These are phyloP conservation scores for Tympanoctomys barrerae DNA, from an alignment of 2,797 vertebrate genomes.

Conservation along the genomic window DNA sequence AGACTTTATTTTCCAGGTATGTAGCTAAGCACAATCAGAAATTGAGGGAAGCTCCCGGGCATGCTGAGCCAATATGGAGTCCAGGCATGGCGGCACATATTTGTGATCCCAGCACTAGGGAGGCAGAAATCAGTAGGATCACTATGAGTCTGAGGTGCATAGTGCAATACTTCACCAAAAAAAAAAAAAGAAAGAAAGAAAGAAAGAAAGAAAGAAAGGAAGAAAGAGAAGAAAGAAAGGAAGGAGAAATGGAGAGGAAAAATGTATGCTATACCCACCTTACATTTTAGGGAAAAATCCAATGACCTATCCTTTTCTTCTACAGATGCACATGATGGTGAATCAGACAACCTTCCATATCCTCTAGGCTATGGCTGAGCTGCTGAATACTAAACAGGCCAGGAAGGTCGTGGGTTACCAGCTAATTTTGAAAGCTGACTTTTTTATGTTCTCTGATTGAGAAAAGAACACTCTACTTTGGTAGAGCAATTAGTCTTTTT, in stretches of 20 bases:
- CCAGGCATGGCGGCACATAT: too few relatives aligned
- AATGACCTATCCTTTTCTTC: background rate
- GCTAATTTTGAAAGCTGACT: background rate
- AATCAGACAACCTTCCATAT: background rate
- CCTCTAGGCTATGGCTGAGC: background rate
- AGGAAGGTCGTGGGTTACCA: background rate
- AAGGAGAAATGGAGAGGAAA: background rate
- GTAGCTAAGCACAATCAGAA: background rate
- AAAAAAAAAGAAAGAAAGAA: too few relatives aligned
- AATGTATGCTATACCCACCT: background rate
- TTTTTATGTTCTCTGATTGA: background rate
- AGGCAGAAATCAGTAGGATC: too few relatives aligned
- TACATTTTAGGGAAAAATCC: background rate
- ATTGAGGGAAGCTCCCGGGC: background rate
- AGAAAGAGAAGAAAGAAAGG: background rate
- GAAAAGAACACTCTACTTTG: background rate
- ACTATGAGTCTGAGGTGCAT: too few relatives aligned
- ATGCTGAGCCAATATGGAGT: too few relatives aligned
- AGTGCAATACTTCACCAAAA: too few relatives aligned
- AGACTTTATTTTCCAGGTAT: background rate
- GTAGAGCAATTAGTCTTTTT: background rate
- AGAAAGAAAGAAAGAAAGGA: too few relatives aligned
- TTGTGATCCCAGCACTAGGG: too few relatives aligned
- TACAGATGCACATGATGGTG: background rate
- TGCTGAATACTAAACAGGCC: background rate